Base-by-base conservation (phyloP, 2,888 invertebrate genomes). In the Nomada ruficornis region DNA sequence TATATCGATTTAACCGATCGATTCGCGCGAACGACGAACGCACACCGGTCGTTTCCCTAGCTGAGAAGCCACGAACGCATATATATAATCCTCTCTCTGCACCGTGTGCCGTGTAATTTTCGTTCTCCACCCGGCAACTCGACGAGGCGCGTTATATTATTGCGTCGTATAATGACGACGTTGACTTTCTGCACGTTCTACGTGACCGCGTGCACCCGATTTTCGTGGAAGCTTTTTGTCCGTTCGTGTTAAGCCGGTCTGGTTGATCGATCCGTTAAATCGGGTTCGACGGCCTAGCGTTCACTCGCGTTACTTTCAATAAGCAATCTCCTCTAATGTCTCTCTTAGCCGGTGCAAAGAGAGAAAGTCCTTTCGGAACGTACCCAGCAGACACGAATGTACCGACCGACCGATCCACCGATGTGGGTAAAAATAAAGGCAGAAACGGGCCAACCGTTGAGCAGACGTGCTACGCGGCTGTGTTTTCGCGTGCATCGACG, bases 401-500 rank as follows among this genome's bases (percentile, higher is more conserved):
- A 7, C 7, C 36, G 36, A 36, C 36, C 36, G 81, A 81, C 64
- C 67, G 67, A 77, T 47, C n/a, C 50, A 44, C 20, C 52, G 55
- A 5, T 67, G 36, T 13, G 50, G 18, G 68, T 64, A 73, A 74
- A 80, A 85, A 77, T 75, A 82, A 36, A 85, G 65, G 67, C 73
- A 69, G 63, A 85, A 86, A 76, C 76, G 74, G 72, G 83, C 82
- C 86, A 80, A 75, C 73, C 79, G 82, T 84, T 79, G 86, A 80
- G 77, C 76, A 77, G 80, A 84, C 77, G 79, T 80, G 77, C 75
- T 77, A 74, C 57, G 86, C 54, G 73, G 60, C 44, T 57, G 50
- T 57, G 62, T 36, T 86, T 88, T 91, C 89, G 91, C 92, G 91
- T 92, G 91, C 85, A 86, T 47, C 77, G 68, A 70, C 73, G 83